phyloP scores from a whole-genome alignment of 2,113 vertebrate genomes.

The human region DNA sequence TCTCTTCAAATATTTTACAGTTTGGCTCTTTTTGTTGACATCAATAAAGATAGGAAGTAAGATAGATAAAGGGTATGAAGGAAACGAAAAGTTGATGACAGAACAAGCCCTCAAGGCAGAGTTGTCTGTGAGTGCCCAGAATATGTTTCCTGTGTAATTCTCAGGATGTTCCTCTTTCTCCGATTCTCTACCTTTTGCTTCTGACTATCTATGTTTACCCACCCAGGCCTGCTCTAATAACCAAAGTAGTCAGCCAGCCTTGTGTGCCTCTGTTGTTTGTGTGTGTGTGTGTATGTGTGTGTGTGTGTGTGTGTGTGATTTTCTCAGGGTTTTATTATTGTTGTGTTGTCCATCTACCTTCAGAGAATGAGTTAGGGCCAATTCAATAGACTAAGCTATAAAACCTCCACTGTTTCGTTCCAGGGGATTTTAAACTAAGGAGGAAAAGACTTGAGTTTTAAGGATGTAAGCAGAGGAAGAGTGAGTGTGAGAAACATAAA shows the following conservation, averaged over 20 bases:
- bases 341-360: neutral
- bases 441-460: neutral
- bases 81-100: neutral
- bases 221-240: neutral
- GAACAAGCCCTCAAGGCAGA: neutral
- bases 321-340: neutral
- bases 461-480: neutral
- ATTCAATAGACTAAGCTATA: neutral
- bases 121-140: fast-evolving
- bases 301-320: neutral
- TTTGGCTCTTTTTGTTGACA: too few relatives aligned
- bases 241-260: neutral
- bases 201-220: neutral
- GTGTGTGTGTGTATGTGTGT: neutral
- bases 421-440: neutral
- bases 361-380: neutral
- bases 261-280: neutral
- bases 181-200: neutral
- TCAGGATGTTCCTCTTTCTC: neutral
- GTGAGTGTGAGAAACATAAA: neutral
- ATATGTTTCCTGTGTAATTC: fast-evolving
- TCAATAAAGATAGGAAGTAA: neutral
- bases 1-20: too few relatives aligned
- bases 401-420: neutral
- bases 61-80: neutral